These are phyloP conservation scores for Epizoanthus scotinus DNA, from an alignment of 92 coral and sea anemone genomes.

Conservation along the genomic window DNA sequence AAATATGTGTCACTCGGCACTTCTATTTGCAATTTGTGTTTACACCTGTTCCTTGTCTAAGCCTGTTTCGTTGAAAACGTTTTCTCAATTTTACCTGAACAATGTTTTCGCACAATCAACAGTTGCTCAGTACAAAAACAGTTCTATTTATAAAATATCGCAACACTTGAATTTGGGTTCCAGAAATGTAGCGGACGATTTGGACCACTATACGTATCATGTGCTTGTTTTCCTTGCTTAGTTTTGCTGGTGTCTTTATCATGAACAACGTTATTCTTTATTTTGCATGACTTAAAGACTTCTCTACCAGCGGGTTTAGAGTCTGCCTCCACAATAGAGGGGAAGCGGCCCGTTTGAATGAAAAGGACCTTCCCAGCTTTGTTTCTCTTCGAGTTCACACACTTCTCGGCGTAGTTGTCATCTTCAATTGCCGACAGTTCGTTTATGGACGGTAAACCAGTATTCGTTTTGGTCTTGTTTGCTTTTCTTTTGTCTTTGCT, in stretches of 20 bases:
- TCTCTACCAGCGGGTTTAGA: neutral
- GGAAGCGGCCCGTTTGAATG: neutral
- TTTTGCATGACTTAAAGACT: neutral
- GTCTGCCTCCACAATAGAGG: neutral
- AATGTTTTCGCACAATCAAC: too few relatives aligned
- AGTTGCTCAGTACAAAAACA: too few relatives aligned
- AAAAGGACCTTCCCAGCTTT: neutral
- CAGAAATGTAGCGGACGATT: neutral
- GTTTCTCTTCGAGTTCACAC: neutral
- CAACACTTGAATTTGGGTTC: constrained; percentile 23
- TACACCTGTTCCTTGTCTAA: too few relatives aligned
- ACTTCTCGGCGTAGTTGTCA: neutral
- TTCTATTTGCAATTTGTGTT: too few relatives aligned
- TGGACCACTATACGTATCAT: neutral
- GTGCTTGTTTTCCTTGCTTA: neutral
- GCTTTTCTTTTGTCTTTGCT: constrained; percentile 7
- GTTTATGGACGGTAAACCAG: neutral
- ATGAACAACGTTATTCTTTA: too few relatives aligned
- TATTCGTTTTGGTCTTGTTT: neutral
- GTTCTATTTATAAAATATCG: neutral
- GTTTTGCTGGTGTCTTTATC: neutral
- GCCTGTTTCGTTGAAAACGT: too few relatives aligned
- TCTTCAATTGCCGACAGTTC: neutral
- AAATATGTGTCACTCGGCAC: too few relatives aligned
- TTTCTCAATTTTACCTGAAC: too few relatives aligned